phyloP scores from a whole-genome alignment of 2,888 invertebrate species.

The Callimorpha dominula region DNA sequence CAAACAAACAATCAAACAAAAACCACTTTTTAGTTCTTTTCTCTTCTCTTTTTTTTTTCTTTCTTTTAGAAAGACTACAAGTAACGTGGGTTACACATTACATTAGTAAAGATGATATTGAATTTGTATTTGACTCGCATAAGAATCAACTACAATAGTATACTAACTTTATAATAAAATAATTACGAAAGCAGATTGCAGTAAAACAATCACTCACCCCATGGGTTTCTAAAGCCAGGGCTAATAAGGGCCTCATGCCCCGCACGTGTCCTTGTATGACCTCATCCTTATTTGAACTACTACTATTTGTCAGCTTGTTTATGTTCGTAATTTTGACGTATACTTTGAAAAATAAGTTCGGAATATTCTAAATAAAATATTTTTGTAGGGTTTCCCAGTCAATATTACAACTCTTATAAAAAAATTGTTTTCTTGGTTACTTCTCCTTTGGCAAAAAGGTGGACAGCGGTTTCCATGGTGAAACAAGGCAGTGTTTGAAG shows the following conservation, averaged over 20 bases:
- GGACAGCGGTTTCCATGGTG: not conserved
- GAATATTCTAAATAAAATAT: too few relatives aligned
- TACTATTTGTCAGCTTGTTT: slow-evolving; percentile 48
- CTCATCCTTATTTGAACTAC: slow-evolving; percentile 45
- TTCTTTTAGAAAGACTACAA: too few relatives aligned
- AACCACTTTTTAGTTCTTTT: too few relatives aligned
- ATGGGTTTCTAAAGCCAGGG: slow-evolving; percentile 14
- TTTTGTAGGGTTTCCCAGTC: not conserved
- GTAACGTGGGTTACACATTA: too few relatives aligned
- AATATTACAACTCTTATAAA: too few relatives aligned
- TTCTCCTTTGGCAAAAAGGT: not conserved
- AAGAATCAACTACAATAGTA: too few relatives aligned
- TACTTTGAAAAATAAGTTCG: too few relatives aligned
- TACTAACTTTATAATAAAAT: slow-evolving; percentile 4
- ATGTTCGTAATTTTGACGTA: slow-evolving; percentile 25
- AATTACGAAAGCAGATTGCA: slow-evolving; percentile 8
- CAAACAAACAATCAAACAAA: too few relatives aligned
- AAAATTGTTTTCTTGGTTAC: not conserved
- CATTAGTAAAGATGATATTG: too few relatives aligned
- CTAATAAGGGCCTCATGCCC: slow-evolving; percentile 54
- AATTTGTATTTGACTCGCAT: too few relatives aligned
- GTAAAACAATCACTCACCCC: slow-evolving; percentile 13
- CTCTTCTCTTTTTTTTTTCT: too few relatives aligned
- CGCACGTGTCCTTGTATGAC: slow-evolving; percentile 58
- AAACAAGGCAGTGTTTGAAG: not conserved